Conservation (phyloP, 2,113 vertebrate genomes). For the Alouatta palliata region DNA sequence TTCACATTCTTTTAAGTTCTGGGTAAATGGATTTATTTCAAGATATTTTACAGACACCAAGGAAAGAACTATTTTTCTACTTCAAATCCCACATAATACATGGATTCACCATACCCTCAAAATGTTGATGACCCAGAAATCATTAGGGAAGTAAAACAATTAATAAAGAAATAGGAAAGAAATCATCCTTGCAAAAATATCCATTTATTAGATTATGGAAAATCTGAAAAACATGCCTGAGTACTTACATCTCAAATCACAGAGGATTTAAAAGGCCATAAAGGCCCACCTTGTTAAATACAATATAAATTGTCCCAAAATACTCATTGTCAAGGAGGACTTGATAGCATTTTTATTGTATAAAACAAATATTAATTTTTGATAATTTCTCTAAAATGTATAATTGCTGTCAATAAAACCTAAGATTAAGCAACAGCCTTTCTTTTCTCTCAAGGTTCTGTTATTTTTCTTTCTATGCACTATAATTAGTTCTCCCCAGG, state of each 20-base stretch:
- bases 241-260: neutral
- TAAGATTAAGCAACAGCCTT: neutral
- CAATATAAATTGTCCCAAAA: neutral
- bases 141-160: neutral
- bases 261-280: neutral
- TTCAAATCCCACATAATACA: neutral
- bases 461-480: constrained; percentile 34
- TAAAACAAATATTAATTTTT: constrained; percentile 21
- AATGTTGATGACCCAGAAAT: neutral
- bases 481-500: constrained; percentile 65
- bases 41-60: neutral
- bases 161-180: neutral
- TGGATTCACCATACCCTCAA: neutral
- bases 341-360: neutral
- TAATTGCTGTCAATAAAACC: neutral
- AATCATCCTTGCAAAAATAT: neutral
- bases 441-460: neutral
- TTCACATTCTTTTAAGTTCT: neutral
- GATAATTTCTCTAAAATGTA: constrained; percentile 9
- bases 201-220: neutral
- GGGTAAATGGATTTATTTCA: neutral
- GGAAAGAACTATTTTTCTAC: neutral
- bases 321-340: neutral
- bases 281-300: neutral
- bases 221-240: neutral